These are phyloP conservation scores for Tapirus terrestris DNA, from an alignment of 2,113 vertebrate genomes.

Conservation along the genomic window DNA sequence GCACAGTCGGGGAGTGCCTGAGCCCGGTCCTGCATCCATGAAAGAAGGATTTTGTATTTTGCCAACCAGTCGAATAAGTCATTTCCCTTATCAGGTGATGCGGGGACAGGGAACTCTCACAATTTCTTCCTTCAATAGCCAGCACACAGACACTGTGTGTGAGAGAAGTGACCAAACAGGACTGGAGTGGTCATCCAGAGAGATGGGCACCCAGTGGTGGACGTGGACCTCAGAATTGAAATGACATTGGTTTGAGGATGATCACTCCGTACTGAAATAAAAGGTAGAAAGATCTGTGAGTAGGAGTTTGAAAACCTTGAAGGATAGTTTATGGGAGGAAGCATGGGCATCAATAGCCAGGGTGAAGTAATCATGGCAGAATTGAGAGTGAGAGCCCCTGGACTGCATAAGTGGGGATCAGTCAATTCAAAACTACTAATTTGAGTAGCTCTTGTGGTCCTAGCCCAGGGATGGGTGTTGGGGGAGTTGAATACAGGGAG, in stretches of 20 bases:
- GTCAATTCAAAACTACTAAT: not conserved
- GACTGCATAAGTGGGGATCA: not conserved
- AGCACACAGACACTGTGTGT: not conserved
- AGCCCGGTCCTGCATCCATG: not conserved
- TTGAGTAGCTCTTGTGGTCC: not conserved
- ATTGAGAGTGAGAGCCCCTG: not conserved
- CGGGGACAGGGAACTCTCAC: not conserved
- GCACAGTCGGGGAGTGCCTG: not conserved
- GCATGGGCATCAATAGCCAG: not conserved
- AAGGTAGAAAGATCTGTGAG: not conserved
- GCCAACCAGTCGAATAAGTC: not conserved
- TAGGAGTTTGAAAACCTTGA: not conserved
- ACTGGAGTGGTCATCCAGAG: not conserved
- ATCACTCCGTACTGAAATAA: not conserved
- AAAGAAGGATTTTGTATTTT: not conserved
- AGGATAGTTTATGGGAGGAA: not conserved
- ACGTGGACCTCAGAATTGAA: not conserved
- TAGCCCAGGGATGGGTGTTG: not conserved
- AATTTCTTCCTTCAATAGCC: not conserved
- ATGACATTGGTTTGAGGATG: not conserved
- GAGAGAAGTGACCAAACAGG: not conserved
- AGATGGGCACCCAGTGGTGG: not conserved
- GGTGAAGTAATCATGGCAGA: not conserved
- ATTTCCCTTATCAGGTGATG: not conserved
- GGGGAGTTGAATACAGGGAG: not conserved